Evolutionary conservation across 2,797 vertebrate species (phyloP), one percentile per base, ranked within the genome.

Genomic region (Limnodromus scolopaceus): DNA sequence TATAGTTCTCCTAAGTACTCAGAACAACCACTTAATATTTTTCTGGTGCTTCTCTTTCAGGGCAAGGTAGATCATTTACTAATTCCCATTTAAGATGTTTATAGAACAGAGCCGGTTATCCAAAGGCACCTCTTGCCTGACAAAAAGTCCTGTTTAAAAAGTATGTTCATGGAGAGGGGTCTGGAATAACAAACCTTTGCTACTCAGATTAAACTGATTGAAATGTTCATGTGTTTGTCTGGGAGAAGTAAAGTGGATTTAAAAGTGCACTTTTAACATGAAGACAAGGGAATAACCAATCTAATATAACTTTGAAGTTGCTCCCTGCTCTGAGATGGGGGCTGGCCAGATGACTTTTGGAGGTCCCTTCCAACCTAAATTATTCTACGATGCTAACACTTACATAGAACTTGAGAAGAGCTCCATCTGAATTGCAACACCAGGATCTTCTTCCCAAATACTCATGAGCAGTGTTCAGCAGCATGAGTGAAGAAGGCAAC

Each of bases 391-490:
- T 12, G 30, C 17, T 32, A 76, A 68, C 76, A 98, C 99, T 99
- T 94, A 99, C 99, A 51, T 99, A 99, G 96, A 99, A 99, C 78
- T 99, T 99, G 54, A 99, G 99, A 57, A 99, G 98, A 23, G 99
- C 98, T 8, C 99, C 99, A 2, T 99, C 98, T 5, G 99, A 99
- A 97, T 98, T 99, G 97, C 99, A 99, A 93, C 99, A 99, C 98
- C 99, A 98, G 61, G 99, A 99, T 64, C 99, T 98, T 36, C 99
- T 98, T 58, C 99, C 99, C 91, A 99, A 98, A 96, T 99, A 99
- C 92, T 99, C 99, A 8, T 99, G 99, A 16, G 99, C 99, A 4
- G 99, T 99, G 97, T 99, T 99, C 82, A 99, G 98, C 66, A 99
- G 98, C 99, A 99, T 99, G 76, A 99, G 98, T 4, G 99, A 99